These are phyloP conservation scores for Priocnemis perturbator DNA, from an alignment of 2,888 invertebrate species.

Conservation along the genomic window DNA sequence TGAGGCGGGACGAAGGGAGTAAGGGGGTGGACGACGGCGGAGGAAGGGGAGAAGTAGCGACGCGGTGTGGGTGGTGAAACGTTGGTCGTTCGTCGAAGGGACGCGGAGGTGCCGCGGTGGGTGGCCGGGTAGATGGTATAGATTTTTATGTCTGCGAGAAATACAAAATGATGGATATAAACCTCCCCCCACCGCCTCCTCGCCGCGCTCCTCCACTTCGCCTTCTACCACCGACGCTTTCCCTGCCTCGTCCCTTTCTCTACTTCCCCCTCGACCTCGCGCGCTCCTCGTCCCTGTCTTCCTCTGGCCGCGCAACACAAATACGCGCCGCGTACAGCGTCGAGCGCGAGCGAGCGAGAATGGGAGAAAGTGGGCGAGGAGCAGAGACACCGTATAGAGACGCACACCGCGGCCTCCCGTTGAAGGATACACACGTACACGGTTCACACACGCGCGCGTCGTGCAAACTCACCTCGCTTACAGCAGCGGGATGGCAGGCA, in stretches of 20 bases:
- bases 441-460: constrained; percentile 24
- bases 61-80: constrained; percentile 56
- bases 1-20: constrained; percentile 24
- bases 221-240: constrained; percentile 21
- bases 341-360: constrained; percentile 21
- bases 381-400: constrained; percentile 12
- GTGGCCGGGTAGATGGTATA: constrained; percentile 67
- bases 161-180: constrained; percentile 74
- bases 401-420: neutral
- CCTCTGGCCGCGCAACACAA: constrained; percentile 25
- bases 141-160: constrained; percentile 74
- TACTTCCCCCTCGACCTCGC: constrained; percentile 13
- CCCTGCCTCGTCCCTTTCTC: constrained; percentile 18
- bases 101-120: constrained; percentile 45
- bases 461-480: constrained; percentile 55
- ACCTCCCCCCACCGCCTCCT: constrained; percentile 61
- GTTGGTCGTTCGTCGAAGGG: constrained; percentile 55
- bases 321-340: constrained; percentile 36
- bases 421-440: neutral
- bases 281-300: constrained; percentile 23
- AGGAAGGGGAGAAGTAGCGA: constrained; percentile 21
- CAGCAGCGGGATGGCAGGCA: constrained; percentile 18
- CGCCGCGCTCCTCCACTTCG: constrained; percentile 31
- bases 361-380: constrained; percentile 3
- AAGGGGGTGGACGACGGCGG: constrained; percentile 40